Conservation (phyloP, 2,888 invertebrate genomes). For the Trachelus stipa region DNA sequence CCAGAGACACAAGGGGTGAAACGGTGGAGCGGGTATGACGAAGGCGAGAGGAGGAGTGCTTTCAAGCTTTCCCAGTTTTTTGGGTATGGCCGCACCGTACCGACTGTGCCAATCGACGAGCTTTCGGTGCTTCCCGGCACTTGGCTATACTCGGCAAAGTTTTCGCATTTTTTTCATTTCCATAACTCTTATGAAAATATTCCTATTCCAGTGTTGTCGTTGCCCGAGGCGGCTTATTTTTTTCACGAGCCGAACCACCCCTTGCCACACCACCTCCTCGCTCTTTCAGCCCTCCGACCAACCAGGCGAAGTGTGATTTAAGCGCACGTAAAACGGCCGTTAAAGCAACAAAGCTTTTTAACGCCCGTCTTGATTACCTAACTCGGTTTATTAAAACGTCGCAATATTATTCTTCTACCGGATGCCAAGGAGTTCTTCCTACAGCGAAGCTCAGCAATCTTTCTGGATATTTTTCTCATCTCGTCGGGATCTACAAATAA, state of each 20-base stretch:
- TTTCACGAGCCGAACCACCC: conserved; percentile 22
- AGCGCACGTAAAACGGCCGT: conserved; percentile 64
- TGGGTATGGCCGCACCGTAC: neutral
- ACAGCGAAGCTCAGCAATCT: neutral
- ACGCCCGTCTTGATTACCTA: conserved; percentile 62
- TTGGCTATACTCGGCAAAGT: conserved; percentile 45
- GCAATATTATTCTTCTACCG: conserved; percentile 52
- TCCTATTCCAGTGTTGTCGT: conserved; percentile 49
- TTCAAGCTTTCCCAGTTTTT: neutral
- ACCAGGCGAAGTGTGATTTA: conserved; percentile 61
- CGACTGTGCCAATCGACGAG: neutral
- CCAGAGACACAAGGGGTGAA: neutral
- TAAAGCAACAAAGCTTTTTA: conserved; percentile 65
- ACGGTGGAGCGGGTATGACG: conserved; percentile 17
- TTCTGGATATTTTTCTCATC: no score
- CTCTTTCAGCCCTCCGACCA: conserved; percentile 27
- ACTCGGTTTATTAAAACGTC: conserved; percentile 65
- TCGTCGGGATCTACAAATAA: neutral
- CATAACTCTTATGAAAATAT: conserved; percentile 62
- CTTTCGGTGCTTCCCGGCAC: neutral
- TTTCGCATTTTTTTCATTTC: conserved; percentile 62
- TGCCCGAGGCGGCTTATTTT: conserved; percentile 23
- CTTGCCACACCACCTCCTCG: conserved; percentile 11
- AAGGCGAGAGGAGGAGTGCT: neutral
- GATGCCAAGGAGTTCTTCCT: neutral